Evolutionary conservation across 2,113 vertebrate genomes (phyloP), one percentile per base, ranked within the genome.

Genomic region (Rhineura floridana): DNA sequence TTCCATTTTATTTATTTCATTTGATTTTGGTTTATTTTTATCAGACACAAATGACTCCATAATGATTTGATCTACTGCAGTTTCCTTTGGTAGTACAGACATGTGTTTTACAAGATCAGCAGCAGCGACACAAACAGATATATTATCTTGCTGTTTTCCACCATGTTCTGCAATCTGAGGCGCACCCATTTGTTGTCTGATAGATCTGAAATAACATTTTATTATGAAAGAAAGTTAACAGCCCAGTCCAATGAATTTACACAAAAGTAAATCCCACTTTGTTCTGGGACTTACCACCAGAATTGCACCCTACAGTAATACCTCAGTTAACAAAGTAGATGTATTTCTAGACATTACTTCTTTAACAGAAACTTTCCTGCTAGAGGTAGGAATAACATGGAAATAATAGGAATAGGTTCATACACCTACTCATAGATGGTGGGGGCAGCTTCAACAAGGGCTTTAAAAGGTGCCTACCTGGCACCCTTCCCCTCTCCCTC

Each of bases 101-200:
- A 89, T 82, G 36, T 46, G 25, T 5, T 86, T 48, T 1, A 0
- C 44, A 89, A 33, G 77, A 83, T 89, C 83, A 88, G 87, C 80
- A 88, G 87, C 80, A 87, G 55, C 39, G 88, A 89, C 80, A 84
- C 85, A 55, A 6, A 76, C 0, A 81, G 72, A 63, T 70, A n/a
- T 55, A n/a, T 30, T 85, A 3, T 75, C 84, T 86, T 77, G 70
- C 2, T 91, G 70, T 11, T 84, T 90, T 87, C 87, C 80, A 63
- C 94, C 95, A 87, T 91, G 80, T 92, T 79, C 73, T 83, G 81
- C 79, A 87, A 87, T 83, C 89, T 95, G 83, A 85, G 91, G 93
- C 92, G 92, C 81, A 25, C 93, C 95, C 70, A 78, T 46, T 44
- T 69, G 62, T 75, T 92, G 78, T 33, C 89, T 70, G 59, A 62